Percentiles rank a stretch among this genome's conserved stretches.
phyloP scores from a whole-genome alignment of 2,113 vertebrate species.

The Chaetorhynchus papuensis region DNA sequence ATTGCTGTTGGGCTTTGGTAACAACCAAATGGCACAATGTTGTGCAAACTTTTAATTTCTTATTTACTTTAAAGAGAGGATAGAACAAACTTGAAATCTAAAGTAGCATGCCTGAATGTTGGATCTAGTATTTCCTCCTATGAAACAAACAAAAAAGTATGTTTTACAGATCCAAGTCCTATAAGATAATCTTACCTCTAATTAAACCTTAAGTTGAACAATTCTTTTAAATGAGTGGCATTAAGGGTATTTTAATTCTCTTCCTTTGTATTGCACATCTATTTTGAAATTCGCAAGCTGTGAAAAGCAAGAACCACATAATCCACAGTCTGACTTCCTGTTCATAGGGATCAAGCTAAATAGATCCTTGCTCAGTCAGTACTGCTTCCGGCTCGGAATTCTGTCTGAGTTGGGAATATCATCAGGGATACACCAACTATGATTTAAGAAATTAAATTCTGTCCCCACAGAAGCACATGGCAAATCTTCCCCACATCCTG shows the following conservation, averaged over 20 bases:
- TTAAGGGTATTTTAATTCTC: background rate
- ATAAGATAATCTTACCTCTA: background rate
- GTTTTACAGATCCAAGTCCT: background rate
- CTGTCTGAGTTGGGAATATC: background rate
- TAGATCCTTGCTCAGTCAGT: background rate
- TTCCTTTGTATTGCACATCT: background rate
- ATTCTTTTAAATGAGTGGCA: background rate
- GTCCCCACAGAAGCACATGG: background rate
- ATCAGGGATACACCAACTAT: background rate
- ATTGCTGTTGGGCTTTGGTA: background rate
- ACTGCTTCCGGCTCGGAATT: background rate
- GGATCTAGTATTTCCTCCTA: background rate
- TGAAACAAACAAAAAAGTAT: background rate
- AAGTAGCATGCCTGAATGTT: background rate
- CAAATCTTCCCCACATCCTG: background rate
- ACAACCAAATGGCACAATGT: background rate
- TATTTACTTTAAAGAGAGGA: background rate
- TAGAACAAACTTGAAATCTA: background rate
- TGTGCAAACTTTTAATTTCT: background rate
- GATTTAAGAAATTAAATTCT: background rate
- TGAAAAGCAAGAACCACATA: background rate
- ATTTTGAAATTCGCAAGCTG: background rate
- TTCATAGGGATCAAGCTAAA: background rate
- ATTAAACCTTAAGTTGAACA: background rate
- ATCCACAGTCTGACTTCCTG: background rate